phyloP scores from a whole-genome alignment of 2,797 vertebrate genomes.

The Notamacropus eugenii region DNA sequence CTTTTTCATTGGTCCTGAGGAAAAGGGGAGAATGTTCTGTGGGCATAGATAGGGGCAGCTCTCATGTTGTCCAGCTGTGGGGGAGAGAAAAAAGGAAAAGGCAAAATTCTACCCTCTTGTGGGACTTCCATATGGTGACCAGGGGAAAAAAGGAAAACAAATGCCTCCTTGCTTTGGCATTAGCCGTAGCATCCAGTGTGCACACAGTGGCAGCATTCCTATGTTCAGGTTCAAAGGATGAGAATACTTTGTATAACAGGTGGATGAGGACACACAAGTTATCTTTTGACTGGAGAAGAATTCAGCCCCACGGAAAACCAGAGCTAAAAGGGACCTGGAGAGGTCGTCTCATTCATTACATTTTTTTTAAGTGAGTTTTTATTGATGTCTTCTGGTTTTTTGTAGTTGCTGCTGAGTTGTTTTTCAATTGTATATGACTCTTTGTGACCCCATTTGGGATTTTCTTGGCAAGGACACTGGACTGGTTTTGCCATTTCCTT shows the following conservation, averaged over 20 bases:
- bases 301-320: neutral
- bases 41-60: neutral
- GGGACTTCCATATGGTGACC: neutral
- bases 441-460: neutral
- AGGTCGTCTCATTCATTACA: neutral
- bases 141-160: conserved; percentile 23
- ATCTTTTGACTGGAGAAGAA: neutral
- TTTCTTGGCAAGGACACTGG: neutral
- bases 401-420: neutral
- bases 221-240: neutral
- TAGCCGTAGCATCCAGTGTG: neutral
- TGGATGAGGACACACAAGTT: neutral
- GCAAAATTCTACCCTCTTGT: neutral
- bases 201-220: neutral
- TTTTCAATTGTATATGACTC: neutral
- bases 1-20: neutral
- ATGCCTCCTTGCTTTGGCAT: neutral
- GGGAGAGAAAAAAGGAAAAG: neutral
- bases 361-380: neutral
- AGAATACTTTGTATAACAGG: neutral
- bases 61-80: neutral
- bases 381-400: neutral
- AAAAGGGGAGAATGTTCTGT: neutral
- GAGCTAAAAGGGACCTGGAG: neutral
- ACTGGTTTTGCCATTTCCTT: neutral